Base-by-base conservation (phyloP, 2,888 invertebrate species). In the Halictus ligatus region DNA sequence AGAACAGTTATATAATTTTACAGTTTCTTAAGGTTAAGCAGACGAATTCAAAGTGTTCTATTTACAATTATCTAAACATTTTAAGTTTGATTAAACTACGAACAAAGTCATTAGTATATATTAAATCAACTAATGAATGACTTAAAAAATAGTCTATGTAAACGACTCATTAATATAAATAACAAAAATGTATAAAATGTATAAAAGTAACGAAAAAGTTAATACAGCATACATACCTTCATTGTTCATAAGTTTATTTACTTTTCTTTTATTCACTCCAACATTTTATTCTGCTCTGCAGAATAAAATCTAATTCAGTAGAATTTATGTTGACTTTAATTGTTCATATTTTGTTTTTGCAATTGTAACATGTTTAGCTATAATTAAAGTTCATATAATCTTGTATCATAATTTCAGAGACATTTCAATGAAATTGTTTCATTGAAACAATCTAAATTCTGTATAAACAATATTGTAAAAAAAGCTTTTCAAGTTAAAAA, bases 121-220 rank as follows among this genome's bases (percentile, higher is more conserved):
- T 29, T 29, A 64, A 29, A 21, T 21, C 35, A 10, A 69, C 6
- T 40, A 69, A 35, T 40, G 18, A 35, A 40, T 21, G 18, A 69
- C 21, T 69, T 18, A 69, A 35, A 10, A 69, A 35, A 21, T 69
- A 35, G 2, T 6, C 29, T 69, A 40, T 69, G 29, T 18, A 35
- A 69, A 69, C 67, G 18, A 69, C 67, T 69, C 67, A 69, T 69
- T 69, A 69, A 35, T 21, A 69, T 69, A 69, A 69, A 69, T 40
- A 12, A 18, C 29, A 18, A 64, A 64, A 15, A 25, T 69, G 25
- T 35, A 67, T 67, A 18, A 18, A 35, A 18, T 18, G 67, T 67
- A 67, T 35, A 10, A 35, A 35, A 67, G 13, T 67, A 35, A 29
- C 15, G 29, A 15, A 18, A 35, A 35, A 29, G 6, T 13, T 64